A percentile compares a stretch with the other conserved stretches of the same genome.
Conservation (phyloP, 2,113 vertebrate species). For the Psittacula cyanocephala region DNA sequence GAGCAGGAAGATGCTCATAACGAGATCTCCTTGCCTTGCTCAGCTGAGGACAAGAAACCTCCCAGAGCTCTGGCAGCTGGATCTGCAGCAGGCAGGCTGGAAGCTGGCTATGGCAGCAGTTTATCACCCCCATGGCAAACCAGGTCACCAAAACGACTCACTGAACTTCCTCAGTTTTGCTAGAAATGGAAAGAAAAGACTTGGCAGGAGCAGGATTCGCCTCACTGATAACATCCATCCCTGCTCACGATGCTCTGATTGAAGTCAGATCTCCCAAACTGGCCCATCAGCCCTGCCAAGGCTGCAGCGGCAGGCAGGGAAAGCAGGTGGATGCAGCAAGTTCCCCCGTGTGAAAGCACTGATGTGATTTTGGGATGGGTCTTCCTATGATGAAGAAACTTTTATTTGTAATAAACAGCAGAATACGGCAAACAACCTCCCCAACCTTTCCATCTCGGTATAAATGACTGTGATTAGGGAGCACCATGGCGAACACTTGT, state of each 20-base stretch:
- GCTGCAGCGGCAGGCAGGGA: background rate
- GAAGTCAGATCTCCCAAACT: background rate
- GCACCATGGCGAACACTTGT: background rate
- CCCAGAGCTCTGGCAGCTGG: background rate
- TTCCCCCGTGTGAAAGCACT: background rate
- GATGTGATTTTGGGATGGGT: background rate
- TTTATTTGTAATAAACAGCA: background rate
- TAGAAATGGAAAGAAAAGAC: background rate
- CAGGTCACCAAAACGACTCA: background rate
- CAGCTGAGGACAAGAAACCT: background rate
- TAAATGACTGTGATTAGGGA: background rate
- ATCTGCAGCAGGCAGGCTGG: background rate
- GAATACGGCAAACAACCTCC: background rate
- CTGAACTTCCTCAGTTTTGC: background rate
- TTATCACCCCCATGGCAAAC: background rate
- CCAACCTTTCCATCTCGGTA: conserved; percentile 34
- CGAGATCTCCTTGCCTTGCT: background rate
- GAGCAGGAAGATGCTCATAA: background rate
- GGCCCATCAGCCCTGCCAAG: background rate
- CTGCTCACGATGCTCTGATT: rapidly evolving
- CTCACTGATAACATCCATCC: background rate
- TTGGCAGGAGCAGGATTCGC: background rate
- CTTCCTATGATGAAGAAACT: background rate
- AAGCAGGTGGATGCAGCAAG: background rate
- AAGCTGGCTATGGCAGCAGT: background rate